Conservation (phyloP, 2,888 invertebrate species). For the Endomychus coccineus region DNA sequence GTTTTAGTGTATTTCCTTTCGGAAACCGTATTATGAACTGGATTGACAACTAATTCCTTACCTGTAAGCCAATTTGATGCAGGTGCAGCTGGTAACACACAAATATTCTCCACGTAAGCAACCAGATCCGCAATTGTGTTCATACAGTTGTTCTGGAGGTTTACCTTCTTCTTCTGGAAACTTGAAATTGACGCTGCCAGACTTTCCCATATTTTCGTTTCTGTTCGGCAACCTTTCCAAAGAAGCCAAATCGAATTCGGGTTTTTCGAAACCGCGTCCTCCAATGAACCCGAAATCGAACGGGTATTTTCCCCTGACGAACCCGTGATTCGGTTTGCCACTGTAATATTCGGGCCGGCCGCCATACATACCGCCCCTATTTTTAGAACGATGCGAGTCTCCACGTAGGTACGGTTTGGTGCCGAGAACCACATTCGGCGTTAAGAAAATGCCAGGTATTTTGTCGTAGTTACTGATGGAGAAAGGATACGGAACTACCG, state of each 20-base stretch:
- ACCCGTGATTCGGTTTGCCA: conserved; percentile 29
- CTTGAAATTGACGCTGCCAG: conserved; percentile 13
- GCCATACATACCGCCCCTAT: conserved; percentile 35
- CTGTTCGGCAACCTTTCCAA: conserved; percentile 8
- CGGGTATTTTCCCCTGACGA: conserved; percentile 24
- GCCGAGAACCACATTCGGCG: no score
- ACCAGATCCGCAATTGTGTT: conserved; percentile 38
- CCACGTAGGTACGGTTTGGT: no score
- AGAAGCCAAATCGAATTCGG: background rate
- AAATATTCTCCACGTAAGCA: conserved; percentile 48
- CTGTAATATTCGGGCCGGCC: conserved; percentile 35
- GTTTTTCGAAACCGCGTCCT: conserved; percentile 13
- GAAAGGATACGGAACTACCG: conserved; percentile 23
- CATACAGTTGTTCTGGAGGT: conserved; percentile 23
- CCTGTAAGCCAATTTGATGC: conserved; percentile 48
- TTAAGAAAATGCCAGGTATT: background rate
- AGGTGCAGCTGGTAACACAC: conserved; percentile 56
- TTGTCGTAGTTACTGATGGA: conserved; percentile 29
- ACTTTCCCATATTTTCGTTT: conserved; percentile 9
- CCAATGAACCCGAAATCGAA: conserved; percentile 31
- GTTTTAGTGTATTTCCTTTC: no score
- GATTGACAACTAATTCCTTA: no score
- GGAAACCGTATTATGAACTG: no score
- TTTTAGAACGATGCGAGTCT: conserved; percentile 4
- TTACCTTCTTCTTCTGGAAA: conserved; percentile 25